phyloP scores from a whole-genome alignment of 2,888 invertebrate species.

The Gnatocerus cornutus region DNA sequence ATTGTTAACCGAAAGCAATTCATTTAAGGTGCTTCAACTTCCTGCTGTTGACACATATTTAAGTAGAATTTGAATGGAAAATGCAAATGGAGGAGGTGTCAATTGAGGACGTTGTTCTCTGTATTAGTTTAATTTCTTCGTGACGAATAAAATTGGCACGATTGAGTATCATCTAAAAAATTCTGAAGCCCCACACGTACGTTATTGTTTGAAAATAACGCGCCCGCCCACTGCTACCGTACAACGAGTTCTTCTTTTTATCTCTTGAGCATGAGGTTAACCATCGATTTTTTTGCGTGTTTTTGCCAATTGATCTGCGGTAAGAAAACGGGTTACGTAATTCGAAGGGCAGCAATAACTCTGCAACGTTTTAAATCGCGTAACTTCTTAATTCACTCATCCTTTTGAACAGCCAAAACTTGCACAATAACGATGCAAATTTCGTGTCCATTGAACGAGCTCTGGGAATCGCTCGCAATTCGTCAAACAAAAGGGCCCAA shows the following conservation, averaged over 20 bases:
- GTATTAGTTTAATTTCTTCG: too few relatives aligned
- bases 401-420: constrained; percentile 42
- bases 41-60: background rate
- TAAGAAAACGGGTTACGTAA: too few relatives aligned
- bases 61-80: background rate
- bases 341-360: constrained; percentile 20
- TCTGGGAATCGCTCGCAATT: constrained; percentile 46
- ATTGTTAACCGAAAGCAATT: background rate
- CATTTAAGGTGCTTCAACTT: background rate
- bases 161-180: too few relatives aligned
- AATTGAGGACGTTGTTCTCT: background rate
- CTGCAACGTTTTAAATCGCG: constrained; percentile 41
- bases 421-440: constrained; percentile 46
- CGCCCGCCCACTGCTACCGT: too few relatives aligned
- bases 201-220: too few relatives aligned
- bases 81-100: background rate
- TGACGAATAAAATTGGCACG: too few relatives aligned
- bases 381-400: constrained; percentile 46
- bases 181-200: too few relatives aligned
- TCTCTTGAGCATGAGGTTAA: too few relatives aligned
- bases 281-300: too few relatives aligned
- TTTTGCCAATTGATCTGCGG: too few relatives aligned
- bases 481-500: constrained; percentile 36
- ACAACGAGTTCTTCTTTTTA: too few relatives aligned
- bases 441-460: constrained; percentile 29